Percentiles rank a stretch among this genome's conserved stretches.
Conservation (phyloP, 2,113 vertebrate genomes). For the Melanocharis versteri region DNA sequence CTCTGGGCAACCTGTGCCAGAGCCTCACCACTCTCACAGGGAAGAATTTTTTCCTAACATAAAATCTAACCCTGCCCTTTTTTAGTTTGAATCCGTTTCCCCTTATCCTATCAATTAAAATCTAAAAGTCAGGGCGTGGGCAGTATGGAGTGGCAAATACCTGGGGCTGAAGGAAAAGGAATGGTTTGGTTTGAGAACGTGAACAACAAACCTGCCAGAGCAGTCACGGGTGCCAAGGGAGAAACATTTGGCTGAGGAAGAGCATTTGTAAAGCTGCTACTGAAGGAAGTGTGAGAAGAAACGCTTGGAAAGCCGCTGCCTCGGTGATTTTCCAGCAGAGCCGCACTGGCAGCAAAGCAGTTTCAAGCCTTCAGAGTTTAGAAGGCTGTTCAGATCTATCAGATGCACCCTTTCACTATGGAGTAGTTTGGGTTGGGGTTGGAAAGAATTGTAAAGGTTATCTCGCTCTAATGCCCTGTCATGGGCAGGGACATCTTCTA, state of each 20-base stretch:
- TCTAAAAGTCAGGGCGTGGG: background rate
- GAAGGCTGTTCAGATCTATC: background rate
- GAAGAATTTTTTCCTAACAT: background rate
- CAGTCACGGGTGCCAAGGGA: background rate
- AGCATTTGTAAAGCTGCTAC: conserved; percentile 18
- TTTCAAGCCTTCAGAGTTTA: background rate
- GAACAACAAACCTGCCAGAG: conserved; percentile 25
- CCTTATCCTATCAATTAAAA: background rate
- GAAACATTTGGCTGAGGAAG: conserved; percentile 18
- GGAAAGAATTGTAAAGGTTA: background rate
- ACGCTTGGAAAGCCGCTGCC: background rate
- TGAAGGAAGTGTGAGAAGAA: background rate
- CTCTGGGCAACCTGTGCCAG: background rate
- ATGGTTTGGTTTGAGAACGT: background rate
- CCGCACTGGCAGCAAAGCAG: background rate
- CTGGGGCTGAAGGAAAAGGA: background rate
- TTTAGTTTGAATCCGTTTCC: background rate
- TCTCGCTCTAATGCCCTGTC: background rate
- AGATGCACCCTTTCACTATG: background rate
- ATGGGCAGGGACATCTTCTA: background rate
- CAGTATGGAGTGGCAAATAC: background rate
- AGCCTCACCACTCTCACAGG: accelerated
- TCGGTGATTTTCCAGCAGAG: conserved; percentile 21
- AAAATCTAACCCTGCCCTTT: background rate
- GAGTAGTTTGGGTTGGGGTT: background rate